A percentile compares a stretch with the other conserved stretches of the same genome.
Evolutionary conservation across 2,113 vertebrate species (phyloP).

Genomic region (Takifugu flavidus): DNA sequence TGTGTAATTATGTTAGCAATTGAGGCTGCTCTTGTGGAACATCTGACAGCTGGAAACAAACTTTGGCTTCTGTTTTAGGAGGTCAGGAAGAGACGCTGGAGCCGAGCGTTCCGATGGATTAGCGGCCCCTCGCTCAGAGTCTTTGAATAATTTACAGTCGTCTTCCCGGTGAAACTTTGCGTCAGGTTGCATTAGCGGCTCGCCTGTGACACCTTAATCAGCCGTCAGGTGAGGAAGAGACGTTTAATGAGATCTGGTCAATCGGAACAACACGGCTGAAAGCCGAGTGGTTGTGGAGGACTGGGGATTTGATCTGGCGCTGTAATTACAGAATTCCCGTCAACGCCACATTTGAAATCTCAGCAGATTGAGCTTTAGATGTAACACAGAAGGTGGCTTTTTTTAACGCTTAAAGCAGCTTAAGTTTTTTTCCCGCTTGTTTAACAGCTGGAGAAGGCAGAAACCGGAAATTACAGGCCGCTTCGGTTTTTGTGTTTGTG

Average conservation of each 20-base stretch:
- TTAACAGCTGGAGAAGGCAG: background rate
- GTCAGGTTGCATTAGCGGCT: constrained; percentile 56
- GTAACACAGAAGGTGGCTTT: too few relatives aligned
- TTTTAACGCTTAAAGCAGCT: too few relatives aligned
- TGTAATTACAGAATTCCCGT: background rate
- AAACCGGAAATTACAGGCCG: background rate
- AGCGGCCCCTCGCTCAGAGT: constrained; percentile 31
- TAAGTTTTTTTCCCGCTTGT: too few relatives aligned
- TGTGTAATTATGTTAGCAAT: too few relatives aligned
- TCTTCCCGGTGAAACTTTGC: constrained; percentile 45
- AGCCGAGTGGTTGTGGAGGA: constrained; percentile 31
- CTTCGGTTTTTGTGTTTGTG: background rate
- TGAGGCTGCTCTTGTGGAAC: too few relatives aligned
- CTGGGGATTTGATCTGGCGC: background rate
- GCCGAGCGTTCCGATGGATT: constrained; percentile 60
- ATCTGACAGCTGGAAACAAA: too few relatives aligned
- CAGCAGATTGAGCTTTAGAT: background rate
- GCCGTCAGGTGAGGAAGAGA: constrained; percentile 45
- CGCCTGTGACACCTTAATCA: constrained; percentile 68
- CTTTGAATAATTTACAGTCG: constrained; percentile 47
- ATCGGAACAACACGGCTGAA: constrained; percentile 9
- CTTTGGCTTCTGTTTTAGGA: too few relatives aligned
- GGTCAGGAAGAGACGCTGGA: constrained; percentile 30
- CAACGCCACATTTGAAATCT: background rate
- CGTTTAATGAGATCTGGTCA: constrained; percentile 33